Conservation (phyloP, 2,113 vertebrate species). For the Sturnira hondurensis region DNA sequence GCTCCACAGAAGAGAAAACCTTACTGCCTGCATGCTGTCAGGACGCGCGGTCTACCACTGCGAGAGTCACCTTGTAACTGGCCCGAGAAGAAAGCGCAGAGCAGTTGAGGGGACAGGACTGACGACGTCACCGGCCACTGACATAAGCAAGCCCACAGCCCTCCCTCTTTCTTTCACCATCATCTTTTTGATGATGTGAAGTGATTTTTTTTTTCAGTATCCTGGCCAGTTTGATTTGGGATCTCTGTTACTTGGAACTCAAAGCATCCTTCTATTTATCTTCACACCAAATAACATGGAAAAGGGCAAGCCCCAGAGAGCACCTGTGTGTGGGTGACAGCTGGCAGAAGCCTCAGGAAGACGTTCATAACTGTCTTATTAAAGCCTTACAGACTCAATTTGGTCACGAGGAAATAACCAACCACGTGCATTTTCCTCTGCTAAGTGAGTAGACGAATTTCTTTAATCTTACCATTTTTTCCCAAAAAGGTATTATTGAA, state of each 20-base stretch:
- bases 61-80: background rate
- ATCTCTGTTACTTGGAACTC: background rate
- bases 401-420: background rate
- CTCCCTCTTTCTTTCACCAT: background rate
- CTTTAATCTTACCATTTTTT: background rate
- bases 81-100: background rate
- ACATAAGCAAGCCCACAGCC: background rate
- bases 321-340: background rate
- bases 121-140: background rate
- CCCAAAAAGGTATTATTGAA: background rate
- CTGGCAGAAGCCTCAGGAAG: background rate
- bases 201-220: background rate
- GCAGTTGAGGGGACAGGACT: background rate
- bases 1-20: background rate
- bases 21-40: background rate
- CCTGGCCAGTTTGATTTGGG: background rate
- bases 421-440: background rate
- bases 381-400: background rate
- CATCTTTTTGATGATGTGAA: background rate
- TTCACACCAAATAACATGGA: background rate
- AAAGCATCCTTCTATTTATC: background rate
- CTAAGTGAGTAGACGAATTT: background rate
- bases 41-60: background rate
- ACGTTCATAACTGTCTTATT: background rate
- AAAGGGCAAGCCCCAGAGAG: background rate